phyloP scores from a whole-genome alignment of 2,113 vertebrate genomes.

The Pterophyllum scalare region DNA sequence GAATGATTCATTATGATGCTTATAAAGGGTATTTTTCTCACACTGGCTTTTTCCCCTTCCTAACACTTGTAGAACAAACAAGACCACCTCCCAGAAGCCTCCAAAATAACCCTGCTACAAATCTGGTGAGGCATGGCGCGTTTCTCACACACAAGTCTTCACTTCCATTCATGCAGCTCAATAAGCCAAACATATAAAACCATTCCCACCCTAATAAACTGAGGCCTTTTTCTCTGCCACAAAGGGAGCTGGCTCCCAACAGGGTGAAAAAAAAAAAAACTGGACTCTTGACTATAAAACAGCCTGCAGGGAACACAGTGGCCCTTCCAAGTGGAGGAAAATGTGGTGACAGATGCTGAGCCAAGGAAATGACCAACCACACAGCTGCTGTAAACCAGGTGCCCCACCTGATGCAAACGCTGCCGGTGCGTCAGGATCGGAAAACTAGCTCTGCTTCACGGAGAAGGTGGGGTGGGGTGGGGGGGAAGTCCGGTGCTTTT shows the following conservation, averaged over 20 bases:
- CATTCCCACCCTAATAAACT: constrained; percentile 75
- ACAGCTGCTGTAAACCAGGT: constrained; percentile 55
- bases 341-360: constrained; percentile 51
- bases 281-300: constrained; percentile 56
- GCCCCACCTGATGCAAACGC: constrained; percentile 46
- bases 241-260: constrained; percentile 69
- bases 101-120: constrained; percentile 61
- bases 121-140: constrained; percentile 47
- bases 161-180: constrained; percentile 70
- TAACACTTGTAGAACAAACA: constrained; percentile 52
- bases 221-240: constrained; percentile 57
- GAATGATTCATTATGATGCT: constrained; percentile 40
- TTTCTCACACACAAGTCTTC: constrained; percentile 66
- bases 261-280: constrained; percentile 37
- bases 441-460: constrained; percentile 39
- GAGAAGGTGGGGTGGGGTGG: no score
- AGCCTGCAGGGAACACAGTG: constrained; percentile 48
- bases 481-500: constrained; percentile 26
- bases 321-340: constrained; percentile 45
- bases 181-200: constrained; percentile 77
- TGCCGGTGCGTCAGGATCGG: constrained; percentile 13
- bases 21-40: constrained; percentile 34
- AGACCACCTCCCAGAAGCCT: constrained; percentile 61
- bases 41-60: not conserved
- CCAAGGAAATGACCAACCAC: constrained; percentile 49